Evolutionary conservation across 1,140 invertebrate genomes (phyloP), one percentile per base, ranked within the genome.

Genomic region (Phortica variegata): DNA sequence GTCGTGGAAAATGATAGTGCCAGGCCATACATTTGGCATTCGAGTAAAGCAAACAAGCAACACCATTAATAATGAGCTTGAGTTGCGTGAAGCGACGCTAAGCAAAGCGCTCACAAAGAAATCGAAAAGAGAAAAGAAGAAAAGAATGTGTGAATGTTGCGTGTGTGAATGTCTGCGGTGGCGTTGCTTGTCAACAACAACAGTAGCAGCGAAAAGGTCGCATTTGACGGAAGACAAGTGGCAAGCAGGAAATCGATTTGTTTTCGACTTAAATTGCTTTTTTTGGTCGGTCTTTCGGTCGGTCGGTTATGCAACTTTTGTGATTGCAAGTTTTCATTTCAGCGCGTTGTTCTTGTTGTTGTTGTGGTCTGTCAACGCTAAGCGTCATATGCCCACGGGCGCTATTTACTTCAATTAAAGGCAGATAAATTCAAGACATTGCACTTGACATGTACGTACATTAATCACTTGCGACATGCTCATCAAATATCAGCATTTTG

Each of bases 21-120:
- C 62, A 52, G 34, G 45, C 43, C 39, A 47, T n/a, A n/a, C n/a
- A n/a, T n/a, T n/a, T 26, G 5, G 5, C 23, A 26, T 26, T 26
- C 5, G 23, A 26, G 23, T 10, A 26, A 26, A 10, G 23, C 23
- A 26, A 26, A 33, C 36, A 32, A 45, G 31, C 40, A 52, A 50
- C 59, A 59, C 62, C 63, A 62, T 66, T 59, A 66, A 66, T 66
- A 66, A 66, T 54, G 50, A 57, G 63, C 37, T 62, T 59, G 62
- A 49, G 59, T 62, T 5, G 23, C 23, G 23, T 10, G 23, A 26
- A 5, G 23, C 23, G 23, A 26, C 23, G 23, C 10, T n/a, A n/a
- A n/a, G n/a, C n/a, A n/a, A n/a, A n/a, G n/a, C n/a, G n/a, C n/a
- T n/a, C n/a, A n/a, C n/a, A n/a, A n/a, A n/a, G n/a, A n/a, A n/a